Percentiles rank a stretch among this genome's conserved stretches.
These are phyloP conservation scores for Apoda limacodes DNA, from an alignment of 2,888 invertebrate genomes.

Conservation along the genomic window DNA sequence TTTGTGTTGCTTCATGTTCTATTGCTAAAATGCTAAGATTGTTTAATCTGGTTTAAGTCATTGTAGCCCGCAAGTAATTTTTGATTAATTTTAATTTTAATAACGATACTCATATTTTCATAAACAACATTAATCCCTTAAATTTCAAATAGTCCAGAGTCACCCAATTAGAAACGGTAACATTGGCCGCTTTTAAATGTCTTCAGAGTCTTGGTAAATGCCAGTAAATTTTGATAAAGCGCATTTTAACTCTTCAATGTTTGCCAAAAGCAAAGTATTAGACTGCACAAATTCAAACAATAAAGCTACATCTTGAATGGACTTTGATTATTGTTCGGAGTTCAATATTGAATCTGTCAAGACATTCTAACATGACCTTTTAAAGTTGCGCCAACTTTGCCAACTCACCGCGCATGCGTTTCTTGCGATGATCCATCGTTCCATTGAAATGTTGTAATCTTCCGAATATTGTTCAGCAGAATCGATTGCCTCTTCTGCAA, in stretches of 20 bases:
- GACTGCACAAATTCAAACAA: constrained; percentile 2
- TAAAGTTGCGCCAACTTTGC: too few relatives aligned
- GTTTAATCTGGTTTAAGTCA: constrained; percentile 7
- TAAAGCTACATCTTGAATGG: constrained; percentile 12
- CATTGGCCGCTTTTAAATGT: constrained; percentile 8
- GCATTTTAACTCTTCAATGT: constrained; percentile 7
- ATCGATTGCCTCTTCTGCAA: too few relatives aligned
- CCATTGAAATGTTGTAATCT: too few relatives aligned
- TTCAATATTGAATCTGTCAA: too few relatives aligned
- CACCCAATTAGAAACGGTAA: constrained; percentile 8
- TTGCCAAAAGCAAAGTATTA: constrained; percentile 6
- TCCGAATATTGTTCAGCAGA: too few relatives aligned
- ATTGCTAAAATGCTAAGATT: constrained; percentile 11
- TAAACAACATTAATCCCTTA: constrained; percentile 7
- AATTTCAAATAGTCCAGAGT: constrained; percentile 12
- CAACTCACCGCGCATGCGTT: too few relatives aligned
- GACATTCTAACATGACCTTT: too few relatives aligned
- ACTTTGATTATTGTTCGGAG: too few relatives aligned
- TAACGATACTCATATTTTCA: constrained; percentile 7
- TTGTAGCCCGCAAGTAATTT: too few relatives aligned
- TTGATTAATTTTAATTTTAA: too few relatives aligned
- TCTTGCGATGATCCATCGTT: too few relatives aligned
- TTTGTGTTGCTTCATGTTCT: constrained; percentile 13
- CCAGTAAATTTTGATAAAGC: constrained; percentile 2
- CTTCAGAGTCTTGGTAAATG: constrained; percentile 8